Conservation (phyloP, 23 tunicate genomes). For the Trididemnum miniatum region DNA sequence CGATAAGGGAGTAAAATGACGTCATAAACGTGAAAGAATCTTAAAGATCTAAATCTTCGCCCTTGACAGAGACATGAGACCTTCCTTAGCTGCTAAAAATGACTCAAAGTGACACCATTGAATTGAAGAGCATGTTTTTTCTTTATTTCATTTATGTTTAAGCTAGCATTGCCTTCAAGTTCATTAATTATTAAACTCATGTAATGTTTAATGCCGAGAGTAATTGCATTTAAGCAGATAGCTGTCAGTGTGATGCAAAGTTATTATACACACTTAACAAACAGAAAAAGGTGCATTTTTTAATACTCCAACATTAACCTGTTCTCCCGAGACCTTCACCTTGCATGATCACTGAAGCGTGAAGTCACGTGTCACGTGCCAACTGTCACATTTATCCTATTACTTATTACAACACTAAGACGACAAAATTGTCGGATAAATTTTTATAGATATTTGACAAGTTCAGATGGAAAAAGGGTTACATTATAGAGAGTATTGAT, state of each 20-base stretch:
- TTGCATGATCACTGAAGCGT: slow-evolving; percentile 52
- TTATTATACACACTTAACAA: background rate
- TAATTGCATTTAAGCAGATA: slow-evolving; percentile 19
- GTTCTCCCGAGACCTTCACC: slow-evolving; percentile 37
- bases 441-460: background rate
- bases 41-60: background rate
- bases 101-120: background rate
- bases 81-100: background rate
- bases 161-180: background rate
- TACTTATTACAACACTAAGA: background rate
- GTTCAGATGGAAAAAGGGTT: background rate
- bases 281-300: background rate
- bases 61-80: background rate
- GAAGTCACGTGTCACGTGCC: slow-evolving; percentile 53
- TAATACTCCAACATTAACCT: background rate
- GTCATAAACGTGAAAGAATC: background rate
- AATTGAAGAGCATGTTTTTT: background rate
- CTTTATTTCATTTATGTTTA: slow-evolving; percentile 5
- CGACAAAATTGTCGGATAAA: background rate
- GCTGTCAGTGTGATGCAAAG: slow-evolving; percentile 16
- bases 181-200: slow-evolving; percentile 23
- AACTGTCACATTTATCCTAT: slow-evolving; percentile 27
- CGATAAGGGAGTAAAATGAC: background rate
- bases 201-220: background rate
- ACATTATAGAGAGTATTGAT: background rate